Conservation (phyloP, 2,797 vertebrate genomes). For the Picus viridis region DNA sequence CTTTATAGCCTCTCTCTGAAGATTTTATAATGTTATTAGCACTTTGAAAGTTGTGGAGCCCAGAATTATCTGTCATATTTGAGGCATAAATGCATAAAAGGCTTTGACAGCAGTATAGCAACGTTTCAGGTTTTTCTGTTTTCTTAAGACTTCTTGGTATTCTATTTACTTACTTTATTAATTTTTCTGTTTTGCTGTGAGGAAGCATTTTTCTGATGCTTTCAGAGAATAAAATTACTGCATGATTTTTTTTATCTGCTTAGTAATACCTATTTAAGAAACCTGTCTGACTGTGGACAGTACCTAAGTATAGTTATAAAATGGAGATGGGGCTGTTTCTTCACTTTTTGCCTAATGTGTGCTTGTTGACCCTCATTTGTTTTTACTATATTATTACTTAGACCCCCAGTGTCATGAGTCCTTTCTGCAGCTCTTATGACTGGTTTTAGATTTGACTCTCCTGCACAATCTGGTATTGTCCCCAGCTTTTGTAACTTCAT, state of each 20-base stretch:
- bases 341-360: not conserved
- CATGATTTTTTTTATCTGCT: not conserved
- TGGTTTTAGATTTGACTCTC: not conserved
- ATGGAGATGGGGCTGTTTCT: not conserved
- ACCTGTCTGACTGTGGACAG: not conserved
- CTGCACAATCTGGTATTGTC: not conserved
- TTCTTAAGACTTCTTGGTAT: not conserved
- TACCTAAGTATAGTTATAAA: not conserved
- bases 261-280: not conserved
- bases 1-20: not conserved
- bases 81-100: not conserved
- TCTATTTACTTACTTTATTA: not conserved
- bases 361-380: not conserved
- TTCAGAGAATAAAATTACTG: not conserved
- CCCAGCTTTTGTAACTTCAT: not conserved
- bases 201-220: not conserved
- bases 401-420: not conserved
- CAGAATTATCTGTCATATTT: not conserved
- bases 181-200: not conserved
- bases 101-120: not conserved
- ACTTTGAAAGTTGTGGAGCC: not conserved
- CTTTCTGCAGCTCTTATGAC: not conserved
- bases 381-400: not conserved
- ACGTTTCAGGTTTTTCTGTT: not conserved
- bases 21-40: not conserved